Evolutionary conservation across 2,113 vertebrate species (phyloP), one percentile per base, ranked within the genome.

Genomic region (Corvus moneduloides): DNA sequence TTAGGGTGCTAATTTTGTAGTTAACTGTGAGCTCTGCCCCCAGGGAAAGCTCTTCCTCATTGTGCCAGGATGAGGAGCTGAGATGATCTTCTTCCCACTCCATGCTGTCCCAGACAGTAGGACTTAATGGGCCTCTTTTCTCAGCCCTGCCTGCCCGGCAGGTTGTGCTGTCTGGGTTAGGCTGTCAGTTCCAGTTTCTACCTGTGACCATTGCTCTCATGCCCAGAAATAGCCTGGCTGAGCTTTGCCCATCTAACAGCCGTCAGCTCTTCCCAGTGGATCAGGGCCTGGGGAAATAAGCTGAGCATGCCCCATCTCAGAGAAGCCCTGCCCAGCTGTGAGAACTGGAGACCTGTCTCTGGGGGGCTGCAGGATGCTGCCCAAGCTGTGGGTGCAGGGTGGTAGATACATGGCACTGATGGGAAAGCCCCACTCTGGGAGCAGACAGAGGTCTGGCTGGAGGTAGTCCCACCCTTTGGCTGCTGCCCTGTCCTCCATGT

Each of bases 81-180:
- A 41, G 33, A 84, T 59, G 80, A 55, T 82, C 27, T 82, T 41
- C 79, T 58, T 88, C 33, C 61, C 46, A 61, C 14, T 46, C 46
- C 23, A 5, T 67, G 49, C 52, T 4, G 1, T 75, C 30, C 59
- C 64, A 84, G 85, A 71, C 35, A 39, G 83, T 14, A 27, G 64
- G 46, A 77, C 17, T 75, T 86, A 61, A 74, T 74, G 37, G 58
- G 69, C 58, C 39, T 79, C 15, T 52, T 83, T 55, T 84, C 68
- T 84, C 52, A 84, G 69, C 66, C 56, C 49, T 86, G 83, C 58
- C 77, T 76, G 67, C 80, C 0, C 0, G 68, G 69, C 64, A 52
- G 52, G 43, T 84, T 77, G n/a, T 85, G 49, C 66, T 85, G 84
- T 67, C 77, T 94, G 74, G 21, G 21, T 66, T 68, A 48, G 52